phyloP scores from a whole-genome alignment of 2,113 vertebrate genomes.

The Tetraodon nigroviridis region DNA sequence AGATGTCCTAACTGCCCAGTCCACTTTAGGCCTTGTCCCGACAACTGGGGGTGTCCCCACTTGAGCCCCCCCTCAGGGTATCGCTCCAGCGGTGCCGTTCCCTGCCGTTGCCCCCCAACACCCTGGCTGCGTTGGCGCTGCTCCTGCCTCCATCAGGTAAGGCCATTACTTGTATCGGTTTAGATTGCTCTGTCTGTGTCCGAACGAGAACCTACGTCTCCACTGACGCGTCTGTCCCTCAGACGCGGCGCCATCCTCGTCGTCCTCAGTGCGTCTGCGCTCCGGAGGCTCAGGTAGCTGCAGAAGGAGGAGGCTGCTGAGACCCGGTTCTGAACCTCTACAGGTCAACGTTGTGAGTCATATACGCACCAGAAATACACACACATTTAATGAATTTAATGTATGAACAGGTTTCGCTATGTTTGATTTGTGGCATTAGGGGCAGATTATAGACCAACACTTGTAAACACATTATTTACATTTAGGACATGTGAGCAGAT shows the following conservation, averaged over 20 bases:
- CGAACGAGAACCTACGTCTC: neutral
- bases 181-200: slow-evolving; percentile 1
- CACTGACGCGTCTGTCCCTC: neutral
- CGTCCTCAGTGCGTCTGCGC: slow-evolving; percentile 63
- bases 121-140: slow-evolving; percentile 73
- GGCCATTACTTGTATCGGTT: slow-evolving; percentile 13
- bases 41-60: slow-evolving; percentile 71
- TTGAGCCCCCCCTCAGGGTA: slow-evolving; percentile 74
- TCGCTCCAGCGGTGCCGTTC: slow-evolving; percentile 83
- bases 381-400: neutral
- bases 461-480: neutral
- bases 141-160: slow-evolving; percentile 73
- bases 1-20: slow-evolving; percentile 62
- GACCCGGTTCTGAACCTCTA: slow-evolving; percentile 81
- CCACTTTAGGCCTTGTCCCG: slow-evolving; percentile 75
- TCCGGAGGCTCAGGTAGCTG: slow-evolving; percentile 67
- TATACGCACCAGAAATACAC: slow-evolving; percentile 4
- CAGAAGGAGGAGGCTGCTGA: slow-evolving; percentile 77
- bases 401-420: neutral
- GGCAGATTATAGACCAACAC: no score
- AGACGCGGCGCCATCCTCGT: slow-evolving; percentile 58
- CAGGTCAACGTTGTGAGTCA: slow-evolving; percentile 81
- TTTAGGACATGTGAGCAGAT: neutral
- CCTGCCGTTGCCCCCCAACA: slow-evolving; percentile 79
- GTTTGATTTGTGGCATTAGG: neutral